These are phyloP conservation scores for Leuctra nigra DNA, from an alignment of 2,888 invertebrate genomes.

Conservation along the genomic window DNA sequence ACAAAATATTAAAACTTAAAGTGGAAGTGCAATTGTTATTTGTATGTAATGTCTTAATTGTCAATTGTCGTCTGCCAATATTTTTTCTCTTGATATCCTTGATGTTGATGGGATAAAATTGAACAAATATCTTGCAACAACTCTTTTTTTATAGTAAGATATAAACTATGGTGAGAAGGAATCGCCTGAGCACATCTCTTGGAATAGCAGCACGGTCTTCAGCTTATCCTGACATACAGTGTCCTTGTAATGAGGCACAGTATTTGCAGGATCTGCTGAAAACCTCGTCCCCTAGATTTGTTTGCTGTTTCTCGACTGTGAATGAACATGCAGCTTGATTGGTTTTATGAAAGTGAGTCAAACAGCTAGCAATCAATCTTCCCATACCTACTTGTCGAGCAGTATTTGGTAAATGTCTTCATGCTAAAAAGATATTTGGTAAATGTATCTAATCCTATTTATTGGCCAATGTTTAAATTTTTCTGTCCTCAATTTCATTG, in stretches of 20 bases:
- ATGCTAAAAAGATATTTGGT: conserved; percentile 10
- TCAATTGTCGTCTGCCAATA: conserved; percentile 26
- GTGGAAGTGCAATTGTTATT: conserved; percentile 27
- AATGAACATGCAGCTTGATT: too few relatives aligned
- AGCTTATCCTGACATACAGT: background rate
- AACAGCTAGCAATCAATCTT: too few relatives aligned
- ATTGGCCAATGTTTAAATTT: conserved; percentile 10
- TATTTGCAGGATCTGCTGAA: background rate
- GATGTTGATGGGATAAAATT: conserved; percentile 5
- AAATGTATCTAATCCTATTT: conserved; percentile 7
- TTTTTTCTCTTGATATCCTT: conserved; percentile 13
- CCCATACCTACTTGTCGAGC: conserved; percentile 7
- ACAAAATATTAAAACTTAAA: conserved; percentile 19
- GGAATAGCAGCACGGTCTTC: background rate
- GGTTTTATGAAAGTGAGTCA: too few relatives aligned
- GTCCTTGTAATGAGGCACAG: background rate
- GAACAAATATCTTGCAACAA: background rate
- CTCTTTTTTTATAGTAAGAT: background rate
- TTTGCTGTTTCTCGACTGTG: conserved; percentile 8
- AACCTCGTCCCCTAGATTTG: too few relatives aligned
- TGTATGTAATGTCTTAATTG: conserved; percentile 28
- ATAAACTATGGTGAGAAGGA: too few relatives aligned
- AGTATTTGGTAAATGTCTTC: conserved; percentile 5
- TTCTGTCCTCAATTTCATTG: background rate
- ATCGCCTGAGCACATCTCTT: too few relatives aligned